Percentiles rank a stretch among this genome's conserved stretches.
These are phyloP conservation scores for Ochotona curzoniae DNA, from an alignment of 2,113 vertebrate genomes.

Conservation along the genomic window DNA sequence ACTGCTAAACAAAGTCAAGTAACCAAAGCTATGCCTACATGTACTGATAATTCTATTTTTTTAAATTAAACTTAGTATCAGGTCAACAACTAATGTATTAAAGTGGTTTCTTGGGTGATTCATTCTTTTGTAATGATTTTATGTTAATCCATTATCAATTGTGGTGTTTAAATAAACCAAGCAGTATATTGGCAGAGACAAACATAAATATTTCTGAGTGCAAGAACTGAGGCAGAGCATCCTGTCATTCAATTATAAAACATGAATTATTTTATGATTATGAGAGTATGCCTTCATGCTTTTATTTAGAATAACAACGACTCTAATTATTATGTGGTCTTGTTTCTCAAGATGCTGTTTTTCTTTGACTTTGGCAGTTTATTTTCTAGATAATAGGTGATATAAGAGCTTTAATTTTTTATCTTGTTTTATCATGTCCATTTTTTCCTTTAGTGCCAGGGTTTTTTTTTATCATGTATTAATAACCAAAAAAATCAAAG, in stretches of 20 bases:
- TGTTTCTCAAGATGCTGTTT: background rate
- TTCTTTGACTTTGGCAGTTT: background rate
- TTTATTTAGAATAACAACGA: background rate
- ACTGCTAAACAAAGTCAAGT: background rate
- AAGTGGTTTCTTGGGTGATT: background rate
- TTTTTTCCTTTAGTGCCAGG: background rate
- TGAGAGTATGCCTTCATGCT: background rate
- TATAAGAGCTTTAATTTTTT: background rate
- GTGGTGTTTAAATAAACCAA: background rate
- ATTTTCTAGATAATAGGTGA: background rate
- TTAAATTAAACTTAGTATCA: background rate
- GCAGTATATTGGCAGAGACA: background rate
- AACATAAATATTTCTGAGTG: background rate
- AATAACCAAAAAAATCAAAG: background rate
- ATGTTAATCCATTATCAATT: background rate
- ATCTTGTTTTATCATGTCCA: background rate
- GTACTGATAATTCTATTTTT: background rate
- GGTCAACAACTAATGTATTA: background rate
- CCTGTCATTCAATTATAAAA: background rate
- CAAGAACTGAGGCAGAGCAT: background rate
- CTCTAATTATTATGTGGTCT: background rate
- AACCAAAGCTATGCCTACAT: background rate
- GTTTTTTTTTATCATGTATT: background rate
- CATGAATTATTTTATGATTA: background rate
- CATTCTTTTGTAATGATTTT: background rate